Evolutionary conservation across 2,113 vertebrate species (phyloP).

Genomic region (Cottus gobio): DNA sequence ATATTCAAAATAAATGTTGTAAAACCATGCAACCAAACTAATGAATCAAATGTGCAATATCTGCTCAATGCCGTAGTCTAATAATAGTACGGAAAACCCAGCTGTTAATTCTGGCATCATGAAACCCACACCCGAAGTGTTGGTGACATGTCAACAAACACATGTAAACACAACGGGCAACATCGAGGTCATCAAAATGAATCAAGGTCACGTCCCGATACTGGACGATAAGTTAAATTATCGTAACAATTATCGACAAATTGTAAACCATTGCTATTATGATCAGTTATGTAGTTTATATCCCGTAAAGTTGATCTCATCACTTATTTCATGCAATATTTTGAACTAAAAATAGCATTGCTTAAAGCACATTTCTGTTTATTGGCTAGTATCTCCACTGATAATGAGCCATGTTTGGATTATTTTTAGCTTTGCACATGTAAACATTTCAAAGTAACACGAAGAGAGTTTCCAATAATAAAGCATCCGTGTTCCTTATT

Average conservation of each 20-base stretch:
- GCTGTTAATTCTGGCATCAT: background rate
- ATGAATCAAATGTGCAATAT: background rate
- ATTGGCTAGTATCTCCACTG: background rate
- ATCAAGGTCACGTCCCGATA: too few relatives aligned
- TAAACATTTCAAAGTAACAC: background rate
- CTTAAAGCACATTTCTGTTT: background rate
- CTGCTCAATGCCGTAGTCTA: background rate
- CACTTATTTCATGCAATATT: too few relatives aligned
- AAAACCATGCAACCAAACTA: background rate
- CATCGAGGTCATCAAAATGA: too few relatives aligned
- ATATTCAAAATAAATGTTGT: background rate
- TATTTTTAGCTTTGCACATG: background rate
- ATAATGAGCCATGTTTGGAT: background rate
- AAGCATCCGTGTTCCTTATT: background rate
- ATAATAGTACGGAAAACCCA: background rate
- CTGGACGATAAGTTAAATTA: too few relatives aligned
- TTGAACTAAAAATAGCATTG: background rate
- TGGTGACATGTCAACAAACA: background rate
- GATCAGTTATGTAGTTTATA: background rate
- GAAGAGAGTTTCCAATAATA: background rate
- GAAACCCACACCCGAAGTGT: too few relatives aligned
- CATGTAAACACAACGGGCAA: too few relatives aligned
- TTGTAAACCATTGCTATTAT: too few relatives aligned
- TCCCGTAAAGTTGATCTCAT: background rate
- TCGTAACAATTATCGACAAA: too few relatives aligned